Percentiles rank a stretch among this genome's conserved stretches.
These are phyloP conservation scores for Taenaris catops DNA, from an alignment of 2,888 invertebrate species.

Conservation along the genomic window DNA sequence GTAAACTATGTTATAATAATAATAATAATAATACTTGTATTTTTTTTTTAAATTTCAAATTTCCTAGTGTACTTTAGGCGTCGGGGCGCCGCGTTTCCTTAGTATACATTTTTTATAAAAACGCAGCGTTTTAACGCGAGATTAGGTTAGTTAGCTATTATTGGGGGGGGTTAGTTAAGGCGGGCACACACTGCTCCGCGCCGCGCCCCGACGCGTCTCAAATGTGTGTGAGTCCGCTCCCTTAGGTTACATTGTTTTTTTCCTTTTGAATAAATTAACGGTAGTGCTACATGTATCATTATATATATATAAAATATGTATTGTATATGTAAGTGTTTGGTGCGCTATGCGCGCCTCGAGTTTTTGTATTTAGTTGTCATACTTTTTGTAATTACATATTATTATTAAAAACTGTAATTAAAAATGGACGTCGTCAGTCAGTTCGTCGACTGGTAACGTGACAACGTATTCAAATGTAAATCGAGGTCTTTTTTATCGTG, in stretches of 20 bases:
- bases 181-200: conserved; percentile 16
- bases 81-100: conserved; percentile 26
- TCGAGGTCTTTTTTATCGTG: conserved; percentile 72
- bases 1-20: conserved; percentile 38
- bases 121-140: conserved; percentile 20
- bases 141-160: conserved; percentile 29
- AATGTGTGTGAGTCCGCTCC: conserved; percentile 42
- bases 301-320: conserved; percentile 53
- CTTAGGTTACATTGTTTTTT: conserved; percentile 46
- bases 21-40: conserved; percentile 48
- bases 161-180: conserved; percentile 14
- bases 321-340: conserved; percentile 69
- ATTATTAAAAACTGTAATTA: conserved; percentile 52
- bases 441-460: conserved; percentile 63
- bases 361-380: conserved; percentile 74
- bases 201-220: conserved; percentile 34
- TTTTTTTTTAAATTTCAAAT: conserved; percentile 39
- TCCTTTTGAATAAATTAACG: conserved; percentile 63
- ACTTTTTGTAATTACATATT: conserved; percentile 73
- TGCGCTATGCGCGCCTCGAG: conserved; percentile 63
- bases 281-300: conserved; percentile 66
- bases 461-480: conserved; percentile 49
- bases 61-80: conserved; percentile 36
- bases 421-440: conserved; percentile 43
- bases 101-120: conserved; percentile 15